These are phyloP conservation scores for Gymnodraco acuticeps DNA, from an alignment of 2,797 vertebrate genomes.

Conservation along the genomic window DNA sequence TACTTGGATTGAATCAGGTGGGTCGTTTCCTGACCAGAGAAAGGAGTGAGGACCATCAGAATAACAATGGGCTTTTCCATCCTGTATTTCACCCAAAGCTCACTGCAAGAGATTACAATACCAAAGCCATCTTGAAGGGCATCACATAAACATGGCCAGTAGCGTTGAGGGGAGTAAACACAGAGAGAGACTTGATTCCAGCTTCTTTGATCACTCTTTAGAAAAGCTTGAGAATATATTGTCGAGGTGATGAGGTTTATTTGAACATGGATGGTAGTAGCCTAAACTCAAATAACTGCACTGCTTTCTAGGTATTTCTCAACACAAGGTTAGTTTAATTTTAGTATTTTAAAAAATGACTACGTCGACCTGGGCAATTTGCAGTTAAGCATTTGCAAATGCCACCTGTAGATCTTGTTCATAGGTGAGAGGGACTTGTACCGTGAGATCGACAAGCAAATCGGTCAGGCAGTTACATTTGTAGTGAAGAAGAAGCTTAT, in stretches of 20 bases:
- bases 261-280: neutral
- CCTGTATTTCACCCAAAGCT: conserved; percentile 42
- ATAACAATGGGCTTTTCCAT: conserved; percentile 64
- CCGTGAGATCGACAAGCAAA: neutral
- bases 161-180: conserved; percentile 23
- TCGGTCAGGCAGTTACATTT: neutral
- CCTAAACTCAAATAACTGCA: neutral
- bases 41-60: conserved; percentile 47
- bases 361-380: neutral
- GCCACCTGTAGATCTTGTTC: neutral
- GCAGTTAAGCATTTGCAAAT: conserved; percentile 1
- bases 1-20: conserved; percentile 68
- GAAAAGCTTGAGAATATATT: neutral
- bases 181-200: conserved; percentile 4
- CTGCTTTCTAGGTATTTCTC: neutral
- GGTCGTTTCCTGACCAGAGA: conserved; percentile 67
- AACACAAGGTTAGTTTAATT: conserved; percentile 10
- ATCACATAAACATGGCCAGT: conserved; percentile 47
- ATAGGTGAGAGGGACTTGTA: neutral
- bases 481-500: neutral
- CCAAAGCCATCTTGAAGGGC: conserved; percentile 51
- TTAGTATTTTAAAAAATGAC: conserved; percentile 2
- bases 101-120: conserved; percentile 52
- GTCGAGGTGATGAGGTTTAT: neutral
- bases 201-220: neutral